A percentile compares a stretch with the other conserved stretches of the same genome.
Evolutionary conservation across 2,888 invertebrate species (phyloP).

Genomic region (Synanthedon myopaeformis): DNA sequence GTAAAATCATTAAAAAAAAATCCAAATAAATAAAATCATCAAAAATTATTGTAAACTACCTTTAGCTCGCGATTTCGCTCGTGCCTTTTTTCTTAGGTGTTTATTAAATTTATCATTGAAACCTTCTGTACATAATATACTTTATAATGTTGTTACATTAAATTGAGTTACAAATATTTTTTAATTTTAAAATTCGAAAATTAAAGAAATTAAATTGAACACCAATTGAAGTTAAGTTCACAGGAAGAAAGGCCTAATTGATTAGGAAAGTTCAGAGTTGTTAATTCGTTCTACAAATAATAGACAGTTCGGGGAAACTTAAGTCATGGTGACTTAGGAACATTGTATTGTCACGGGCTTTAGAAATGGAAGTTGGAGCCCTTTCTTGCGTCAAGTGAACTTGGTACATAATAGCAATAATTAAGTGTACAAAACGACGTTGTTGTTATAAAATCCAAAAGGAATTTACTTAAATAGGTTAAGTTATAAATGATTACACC

Average conservation of each 20-base stretch:
- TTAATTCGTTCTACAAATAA: slow-evolving; percentile 6
- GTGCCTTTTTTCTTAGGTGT: no score
- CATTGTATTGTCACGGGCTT: slow-evolving; percentile 1
- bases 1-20: no score
- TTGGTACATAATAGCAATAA: slow-evolving; percentile 6
- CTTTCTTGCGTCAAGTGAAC: slow-evolving; percentile 6
- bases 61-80: no score
- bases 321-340: slow-evolving; percentile 6
- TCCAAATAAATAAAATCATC: no score
- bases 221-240: neutral
- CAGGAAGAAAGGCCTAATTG: neutral
- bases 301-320: slow-evolving; percentile 1
- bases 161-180: no score
- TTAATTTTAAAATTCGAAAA: neutral
- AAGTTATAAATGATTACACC: no score
- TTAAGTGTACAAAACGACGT: slow-evolving; percentile 3
- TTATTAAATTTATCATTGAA: no score
- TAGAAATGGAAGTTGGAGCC: slow-evolving; percentile 4
- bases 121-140: no score
- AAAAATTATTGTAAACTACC: no score
- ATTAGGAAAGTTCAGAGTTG: slow-evolving; percentile 1
- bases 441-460: neutral
- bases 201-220: neutral
- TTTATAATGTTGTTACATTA: no score
- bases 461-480: neutral